These are phyloP conservation scores for Stegodyphus mimosarum DNA, from an alignment of 1,140 invertebrate species.

Conservation along the genomic window DNA sequence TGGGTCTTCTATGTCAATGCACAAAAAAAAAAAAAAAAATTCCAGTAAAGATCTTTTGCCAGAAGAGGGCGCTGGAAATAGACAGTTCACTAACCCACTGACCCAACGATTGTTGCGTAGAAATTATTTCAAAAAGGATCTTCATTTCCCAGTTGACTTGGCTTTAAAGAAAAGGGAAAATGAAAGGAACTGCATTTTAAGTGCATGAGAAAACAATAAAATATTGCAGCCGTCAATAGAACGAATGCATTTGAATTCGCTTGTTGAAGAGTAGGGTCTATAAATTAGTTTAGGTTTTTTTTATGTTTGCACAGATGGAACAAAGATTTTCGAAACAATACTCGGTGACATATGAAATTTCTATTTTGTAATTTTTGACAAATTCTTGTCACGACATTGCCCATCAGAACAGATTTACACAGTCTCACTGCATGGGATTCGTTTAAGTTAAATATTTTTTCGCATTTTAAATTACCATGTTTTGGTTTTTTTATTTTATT, in stretches of 20 bases:
- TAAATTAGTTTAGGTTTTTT: conserved; percentile 1
- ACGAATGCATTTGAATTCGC: conserved; percentile 5
- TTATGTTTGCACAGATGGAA: too few relatives aligned
- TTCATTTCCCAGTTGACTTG: conserved; percentile 39
- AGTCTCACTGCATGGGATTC: too few relatives aligned
- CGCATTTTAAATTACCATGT: too few relatives aligned
- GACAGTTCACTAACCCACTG: conserved; percentile 57
- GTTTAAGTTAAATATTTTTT: too few relatives aligned
- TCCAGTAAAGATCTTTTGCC: not conserved
- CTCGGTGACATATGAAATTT: too few relatives aligned
- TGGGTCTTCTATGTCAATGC: too few relatives aligned
- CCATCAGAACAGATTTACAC: too few relatives aligned
- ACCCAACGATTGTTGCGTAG: conserved; percentile 47
- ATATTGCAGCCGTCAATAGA: not conserved
- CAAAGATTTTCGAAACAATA: too few relatives aligned
- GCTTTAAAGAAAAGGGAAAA: conserved; percentile 26
- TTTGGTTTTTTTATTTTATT: too few relatives aligned
- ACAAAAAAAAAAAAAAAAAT: not conserved
- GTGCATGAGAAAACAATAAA: conserved; percentile 45
- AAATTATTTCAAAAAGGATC: conserved; percentile 42
- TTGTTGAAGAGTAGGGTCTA: not conserved
- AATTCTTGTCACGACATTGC: too few relatives aligned
- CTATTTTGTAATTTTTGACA: too few relatives aligned
- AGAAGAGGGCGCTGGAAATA: conserved; percentile 41
- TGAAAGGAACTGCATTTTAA: not conserved